Base-by-base conservation (phyloP, 1,140 invertebrate genomes). In the Globodera ellingtonae region DNA sequence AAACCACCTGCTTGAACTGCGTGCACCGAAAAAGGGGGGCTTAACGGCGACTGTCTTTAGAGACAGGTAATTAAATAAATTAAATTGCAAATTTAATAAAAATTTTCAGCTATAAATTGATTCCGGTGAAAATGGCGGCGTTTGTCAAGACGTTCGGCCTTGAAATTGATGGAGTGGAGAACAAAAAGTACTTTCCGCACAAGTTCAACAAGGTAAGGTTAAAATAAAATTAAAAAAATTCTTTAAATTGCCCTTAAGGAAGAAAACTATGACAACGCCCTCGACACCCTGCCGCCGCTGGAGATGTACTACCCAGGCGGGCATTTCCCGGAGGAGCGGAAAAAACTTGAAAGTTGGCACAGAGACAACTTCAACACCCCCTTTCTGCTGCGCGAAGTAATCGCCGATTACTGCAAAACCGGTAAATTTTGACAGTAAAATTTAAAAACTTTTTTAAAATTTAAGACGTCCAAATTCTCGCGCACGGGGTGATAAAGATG, bases 141-240 rank as follows among this genome's bases (percentile, higher is more conserved):
- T 48, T 72, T 35, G 15, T 24, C 2, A 24, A n/a, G 3, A 35
- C 35, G 1, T 35, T 35, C 35, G 35, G 35, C 1, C 35, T 35
- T 35, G 35, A 35, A 35, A 72, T 48, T 3, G 71, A 72, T 44
- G 24, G 15, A 0, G 50, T 52, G 8, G 50, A 52, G 2, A 1
- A 52, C 21, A 74, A 74, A 18, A 48, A 21, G 1, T 44, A 44
- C 72, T 74, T 74, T 5, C 72, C 72, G 47, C 72, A 44, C 47
- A 35, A 50, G 5, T 48, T 50, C 9, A 8, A 72, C 3, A 18
- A 15, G 71, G 15, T 15, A 72, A 48, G 35, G 35, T 0, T 52
- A 3, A 52, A 52, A 52, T 9, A 52, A 52, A 52, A 9, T 52
- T n/a, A n/a, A n/a, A n/a, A n/a, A n/a, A n/a, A n/a, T 74, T 24